Base-by-base conservation (phyloP, 2,113 vertebrate genomes). In the Ancistrus triradiatus region DNA sequence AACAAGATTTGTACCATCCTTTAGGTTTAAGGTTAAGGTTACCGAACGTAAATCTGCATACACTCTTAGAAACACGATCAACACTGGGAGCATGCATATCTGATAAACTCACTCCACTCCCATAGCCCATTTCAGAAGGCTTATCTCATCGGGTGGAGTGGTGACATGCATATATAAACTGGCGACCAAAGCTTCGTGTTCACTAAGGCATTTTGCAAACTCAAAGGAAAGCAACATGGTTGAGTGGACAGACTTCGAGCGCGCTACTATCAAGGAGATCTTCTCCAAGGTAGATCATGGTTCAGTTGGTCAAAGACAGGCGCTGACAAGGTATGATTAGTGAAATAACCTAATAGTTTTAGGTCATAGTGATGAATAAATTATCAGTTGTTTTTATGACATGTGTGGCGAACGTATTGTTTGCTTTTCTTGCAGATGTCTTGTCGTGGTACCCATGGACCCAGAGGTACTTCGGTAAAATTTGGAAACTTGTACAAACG, bases 381-480 rank as follows among this genome's bases (percentile, higher is more conserved):
- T 4, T 7, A 15, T 22, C 11, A 2, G 0, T 83, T 52, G 21
- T 3, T 42, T 42, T 13, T 42, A 42, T 3, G 13, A 42, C 2
- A 42, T 42, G 38, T n/a, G 0, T 21, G 14, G 8, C 1, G 18
- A 8, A 18, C 1, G 5, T 21, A 27, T 24, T 35, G 22, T 40
- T 2, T 8, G 24, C 24, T 31, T 24, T 0, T 7, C 13, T 62
- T 14, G 14, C 31, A 86, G 84, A 62, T 78, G 89, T 50, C 90
- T 94, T 68, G 0, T 18, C 47, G 81, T 82, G 68, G n/a, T 87
- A 62, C 42, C 92, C 90, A 0, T 80, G 76, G 78, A 85, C 85
- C 0, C 91, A 93, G 87, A 87, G 89, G 57, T 89, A 94, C 77
- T 94, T 94, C 72, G 69, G 79, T 2, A n/a, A 70, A 85, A 28